Evolutionary conservation across 2,113 vertebrate genomes (phyloP).

Genomic region (Psittacara wagleri): DNA sequence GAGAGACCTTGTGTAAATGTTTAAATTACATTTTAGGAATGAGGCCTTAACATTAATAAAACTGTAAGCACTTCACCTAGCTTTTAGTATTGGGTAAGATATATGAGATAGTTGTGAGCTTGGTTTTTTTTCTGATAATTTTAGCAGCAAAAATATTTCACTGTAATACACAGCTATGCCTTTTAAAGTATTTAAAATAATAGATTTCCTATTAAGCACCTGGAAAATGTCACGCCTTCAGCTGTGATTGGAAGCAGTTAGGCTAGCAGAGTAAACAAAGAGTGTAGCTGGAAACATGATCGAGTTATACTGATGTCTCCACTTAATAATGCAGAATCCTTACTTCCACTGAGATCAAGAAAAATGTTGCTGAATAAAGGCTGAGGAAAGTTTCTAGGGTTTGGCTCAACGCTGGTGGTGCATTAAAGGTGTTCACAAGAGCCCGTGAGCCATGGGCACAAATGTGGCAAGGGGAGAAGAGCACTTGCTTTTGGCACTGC

Average conservation of each 20-base stretch:
- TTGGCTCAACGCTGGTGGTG: not conserved
- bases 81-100: not conserved
- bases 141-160: not conserved
- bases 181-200: not conserved
- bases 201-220: not conserved
- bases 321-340: not conserved
- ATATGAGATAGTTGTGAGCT: not conserved
- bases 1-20: not conserved
- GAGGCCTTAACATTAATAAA: not conserved
- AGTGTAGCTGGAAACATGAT: not conserved
- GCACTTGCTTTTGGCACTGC: not conserved
- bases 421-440: not conserved
- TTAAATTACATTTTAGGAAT: not conserved
- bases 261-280: not conserved
- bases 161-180: not conserved
- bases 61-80: not conserved
- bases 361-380: not conserved
- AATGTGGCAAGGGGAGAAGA: not conserved
- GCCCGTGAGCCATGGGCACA: accelerated
- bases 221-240: not conserved
- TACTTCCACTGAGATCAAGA: not conserved
- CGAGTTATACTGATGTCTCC: not conserved
- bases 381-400: not conserved
- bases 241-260: not conserved
- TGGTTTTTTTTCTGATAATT: not conserved